Base-by-base conservation (phyloP, 2,113 vertebrate species). In the Riparia riparia region DNA sequence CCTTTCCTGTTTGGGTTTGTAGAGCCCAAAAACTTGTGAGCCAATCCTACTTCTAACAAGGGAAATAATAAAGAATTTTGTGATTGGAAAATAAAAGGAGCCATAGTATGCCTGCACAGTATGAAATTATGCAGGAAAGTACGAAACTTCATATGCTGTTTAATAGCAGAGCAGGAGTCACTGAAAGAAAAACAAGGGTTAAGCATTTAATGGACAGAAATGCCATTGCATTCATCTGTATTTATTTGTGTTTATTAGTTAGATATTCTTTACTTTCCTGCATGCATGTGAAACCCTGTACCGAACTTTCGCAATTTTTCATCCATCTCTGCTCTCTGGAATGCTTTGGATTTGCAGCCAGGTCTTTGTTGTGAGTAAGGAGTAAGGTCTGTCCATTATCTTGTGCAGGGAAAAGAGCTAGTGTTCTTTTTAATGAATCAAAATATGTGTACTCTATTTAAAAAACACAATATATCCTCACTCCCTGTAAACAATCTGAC, bases 401-500 rank as follows among this genome's bases (percentile, higher is more conserved):
- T 28, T 90, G 88, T 91, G 15, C 54, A 79, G 91, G 85, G 94
- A 97, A 96, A 97, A 88, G 25, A 81, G 20, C 7, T 77, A 21
- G 9, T 31, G 25, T 34, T 88, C 93, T 92, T 96, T 83, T 74
- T 39, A 64, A 96, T 96, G 89, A 95, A 93, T 95, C 34, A 87
- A 86, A 97, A 97, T 96, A 96, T 71, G 78, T 86, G 28, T 80
- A 96, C 87, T 96, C 90, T 96, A 65, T 97, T 98, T 97, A 94
- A 97, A 97, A 98, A 96, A 85, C 84, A 61, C 93, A 95, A 60
- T 81, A 97, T 97, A 97, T 94, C 96, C 97, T 97, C 85, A 94
- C 66, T 97, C 91, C 53, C 44, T 34, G 82, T 97, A 97, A 98
- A 98, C 97, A 98, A 97, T 97, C 91, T 94, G 95, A 96, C 95